Evolutionary conservation across 2,113 vertebrate genomes (phyloP).

Genomic region (Sialia sialis): DNA sequence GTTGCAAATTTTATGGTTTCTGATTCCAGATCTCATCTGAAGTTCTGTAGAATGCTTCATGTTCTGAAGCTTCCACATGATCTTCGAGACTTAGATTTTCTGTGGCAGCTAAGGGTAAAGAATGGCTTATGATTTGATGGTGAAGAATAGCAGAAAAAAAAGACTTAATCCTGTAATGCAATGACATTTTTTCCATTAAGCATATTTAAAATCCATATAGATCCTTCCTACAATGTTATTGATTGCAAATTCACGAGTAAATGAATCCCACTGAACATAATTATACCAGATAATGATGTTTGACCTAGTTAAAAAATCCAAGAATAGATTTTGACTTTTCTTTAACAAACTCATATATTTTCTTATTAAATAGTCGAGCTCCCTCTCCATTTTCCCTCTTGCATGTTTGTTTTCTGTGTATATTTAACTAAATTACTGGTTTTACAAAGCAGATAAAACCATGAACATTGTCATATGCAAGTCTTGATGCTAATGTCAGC

Average conservation of each 20-base stretch:
- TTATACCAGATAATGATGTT: not conserved
- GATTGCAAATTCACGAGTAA: not conserved
- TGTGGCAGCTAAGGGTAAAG: not conserved
- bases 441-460: not conserved
- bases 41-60: not conserved
- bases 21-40: slow-evolving; percentile 7
- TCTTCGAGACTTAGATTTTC: not conserved
- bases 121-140: not conserved
- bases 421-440: not conserved
- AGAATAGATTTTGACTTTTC: not conserved
- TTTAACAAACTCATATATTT: not conserved
- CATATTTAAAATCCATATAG: not conserved
- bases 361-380: not conserved
- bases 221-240: not conserved
- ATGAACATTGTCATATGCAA: not conserved
- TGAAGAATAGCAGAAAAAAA: not conserved
- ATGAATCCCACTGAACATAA: not conserved
- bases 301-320: not conserved
- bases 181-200: not conserved
- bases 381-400: not conserved
- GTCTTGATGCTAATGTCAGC: not conserved
- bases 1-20: not conserved
- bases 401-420: not conserved
- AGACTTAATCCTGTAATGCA: not conserved
- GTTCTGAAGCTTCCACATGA: not conserved